Percentiles rank a stretch among this genome's conserved stretches.
These are phyloP conservation scores for Pseudomugil tenellus DNA, from an alignment of 2,797 vertebrate species.

Conservation along the genomic window DNA sequence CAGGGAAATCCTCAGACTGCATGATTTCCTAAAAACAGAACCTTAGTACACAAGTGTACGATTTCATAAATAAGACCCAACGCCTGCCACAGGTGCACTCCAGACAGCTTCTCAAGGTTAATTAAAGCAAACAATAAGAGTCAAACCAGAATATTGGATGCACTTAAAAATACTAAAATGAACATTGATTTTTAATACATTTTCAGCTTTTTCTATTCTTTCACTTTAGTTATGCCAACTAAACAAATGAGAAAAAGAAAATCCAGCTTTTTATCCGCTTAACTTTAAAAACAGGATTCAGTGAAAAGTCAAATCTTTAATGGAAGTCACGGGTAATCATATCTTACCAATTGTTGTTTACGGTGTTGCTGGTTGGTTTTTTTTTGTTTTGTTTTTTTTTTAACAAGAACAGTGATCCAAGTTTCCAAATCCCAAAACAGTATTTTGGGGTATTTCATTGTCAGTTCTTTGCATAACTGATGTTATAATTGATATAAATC, in stretches of 20 bases:
- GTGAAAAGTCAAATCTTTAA: background rate
- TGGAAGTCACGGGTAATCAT: background rate
- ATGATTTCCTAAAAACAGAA: background rate
- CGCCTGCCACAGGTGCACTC: slow-evolving; percentile 5
- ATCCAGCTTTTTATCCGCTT: background rate
- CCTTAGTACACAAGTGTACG: background rate
- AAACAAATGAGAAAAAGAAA: background rate
- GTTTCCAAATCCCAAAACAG: background rate
- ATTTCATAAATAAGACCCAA: background rate
- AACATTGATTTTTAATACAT: background rate
- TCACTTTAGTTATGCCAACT: background rate
- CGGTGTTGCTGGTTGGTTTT: no score
- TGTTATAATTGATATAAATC: no score
- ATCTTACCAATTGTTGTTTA: background rate
- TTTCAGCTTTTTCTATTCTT: background rate
- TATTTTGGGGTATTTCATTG: background rate
- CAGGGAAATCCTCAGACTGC: slow-evolving; percentile 1
- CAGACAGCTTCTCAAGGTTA: background rate
- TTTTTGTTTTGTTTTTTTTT: background rate
- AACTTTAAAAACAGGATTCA: background rate
- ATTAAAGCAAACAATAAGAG: slow-evolving; percentile 3
- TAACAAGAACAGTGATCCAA: background rate
- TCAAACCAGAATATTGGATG: background rate
- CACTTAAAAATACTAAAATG: background rate
- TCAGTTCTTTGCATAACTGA: background rate